Evolutionary conservation across 2,797 vertebrate genomes (phyloP), one percentile per base, ranked within the genome.

Genomic region (Peromyscus eremicus): DNA sequence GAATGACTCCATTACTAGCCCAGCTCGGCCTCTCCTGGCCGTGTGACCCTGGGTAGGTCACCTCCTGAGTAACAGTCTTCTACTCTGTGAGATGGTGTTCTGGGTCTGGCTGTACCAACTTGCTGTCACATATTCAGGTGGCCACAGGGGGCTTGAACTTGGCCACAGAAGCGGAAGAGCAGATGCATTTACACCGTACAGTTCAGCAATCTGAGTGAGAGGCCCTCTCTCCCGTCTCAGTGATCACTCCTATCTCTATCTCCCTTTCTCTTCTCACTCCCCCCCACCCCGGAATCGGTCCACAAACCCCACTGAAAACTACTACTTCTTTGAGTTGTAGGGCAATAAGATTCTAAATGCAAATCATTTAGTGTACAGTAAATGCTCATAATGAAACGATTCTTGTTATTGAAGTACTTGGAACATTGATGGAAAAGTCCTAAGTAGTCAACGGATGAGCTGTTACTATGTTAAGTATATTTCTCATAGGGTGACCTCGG

Each of bases 281-380:
- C 17, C 27, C 8, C 16, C 6, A 27, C 19, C 32, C 66, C 46
- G 89, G 34, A 57, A 40, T 10, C 3, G 6, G 27, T 57, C 70
- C 81, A 49, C 29, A 64, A 62, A 37, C 43, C 70, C 68, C 77
- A 57, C 27, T 91, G 89, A 92, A 88, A 90, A 95, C 57, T 85
- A 60, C 43, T 62, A 34, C 84, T 68, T 79, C 70, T 89, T 77
- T 75, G 68, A 89, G 49, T 79, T 68, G 89, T 0, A 27, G 64
- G 64, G 16, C 23, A 73, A 89, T 87, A 57, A 75, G 68, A 85
- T 34, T 27, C 76, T 40, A 46, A 0, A 40, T 4, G 29, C 12
- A 92, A 90, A 60, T 52, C 25, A 92, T 5, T 52, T 49, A 13
- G 57, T 25, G 81, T 40, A 83, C 17, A 80, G 73, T 37, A 81